Percentiles rank a stretch among this genome's conserved stretches.
phyloP scores from a whole-genome alignment of 2,888 invertebrate genomes.

The Agrotis puta region DNA sequence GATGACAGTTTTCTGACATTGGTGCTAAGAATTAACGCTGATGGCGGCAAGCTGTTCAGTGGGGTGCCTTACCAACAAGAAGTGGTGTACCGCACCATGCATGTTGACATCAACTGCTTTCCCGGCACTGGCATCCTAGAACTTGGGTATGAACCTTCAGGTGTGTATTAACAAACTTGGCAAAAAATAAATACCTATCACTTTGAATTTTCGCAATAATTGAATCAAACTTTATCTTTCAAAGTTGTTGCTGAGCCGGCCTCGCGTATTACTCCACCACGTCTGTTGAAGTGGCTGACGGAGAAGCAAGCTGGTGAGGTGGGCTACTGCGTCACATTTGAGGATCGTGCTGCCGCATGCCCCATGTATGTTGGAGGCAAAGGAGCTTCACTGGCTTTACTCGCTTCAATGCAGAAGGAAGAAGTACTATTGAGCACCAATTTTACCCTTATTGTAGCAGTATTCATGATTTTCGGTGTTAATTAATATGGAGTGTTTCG shows the following conservation, averaged over 20 bases:
- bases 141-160: conserved; percentile 76
- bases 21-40: conserved; percentile 75
- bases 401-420: conserved; percentile 85
- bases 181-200: no score
- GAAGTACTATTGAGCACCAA: conserved; percentile 77
- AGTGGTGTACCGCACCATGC: conserved; percentile 71
- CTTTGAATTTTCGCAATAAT: neutral
- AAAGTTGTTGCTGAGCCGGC: conserved; percentile 66
- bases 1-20: conserved; percentile 72
- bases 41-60: conserved; percentile 72
- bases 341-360: conserved; percentile 87
- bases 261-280: conserved; percentile 65
- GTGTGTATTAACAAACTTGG: conserved; percentile 61
- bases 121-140: conserved; percentile 81
- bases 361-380: conserved; percentile 94
- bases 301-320: conserved; percentile 72
- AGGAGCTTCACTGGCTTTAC: conserved; percentile 93
- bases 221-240: conserved; percentile 10
- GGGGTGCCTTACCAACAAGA: conserved; percentile 79
- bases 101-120: conserved; percentile 78
- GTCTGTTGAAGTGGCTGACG: conserved; percentile 76
- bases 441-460: neutral
- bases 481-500: conserved; percentile 52
- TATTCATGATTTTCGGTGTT: neutral
- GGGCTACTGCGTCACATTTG: conserved; percentile 84